Conservation (phyloP, 1,140 invertebrate species). For the Ceratosolen solmsi region DNA sequence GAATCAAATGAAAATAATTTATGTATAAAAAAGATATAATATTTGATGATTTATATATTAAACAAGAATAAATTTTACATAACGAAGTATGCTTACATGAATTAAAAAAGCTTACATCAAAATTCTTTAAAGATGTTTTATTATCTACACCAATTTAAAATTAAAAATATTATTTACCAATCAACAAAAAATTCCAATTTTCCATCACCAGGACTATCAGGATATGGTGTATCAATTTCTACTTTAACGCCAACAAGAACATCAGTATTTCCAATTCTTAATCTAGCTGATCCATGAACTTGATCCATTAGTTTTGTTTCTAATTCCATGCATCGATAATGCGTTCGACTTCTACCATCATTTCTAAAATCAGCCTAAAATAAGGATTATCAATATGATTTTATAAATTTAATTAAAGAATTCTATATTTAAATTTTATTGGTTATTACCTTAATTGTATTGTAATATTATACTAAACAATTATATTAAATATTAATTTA, state of each 20-base stretch:
- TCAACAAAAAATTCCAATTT: constrained; percentile 97
- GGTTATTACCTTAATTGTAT: not conserved
- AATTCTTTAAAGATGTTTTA: constrained; percentile 39
- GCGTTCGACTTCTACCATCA: constrained; percentile 88
- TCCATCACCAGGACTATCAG: constrained; percentile 84
- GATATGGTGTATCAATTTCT: constrained; percentile 87
- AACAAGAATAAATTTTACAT: no score
- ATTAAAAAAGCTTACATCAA: constrained; percentile 15
- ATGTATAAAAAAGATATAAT: not conserved
- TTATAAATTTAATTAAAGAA: no score
- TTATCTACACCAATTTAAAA: constrained; percentile 20
- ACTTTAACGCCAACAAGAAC: constrained; percentile 94
- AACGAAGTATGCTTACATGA: no score
- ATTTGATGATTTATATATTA: not conserved
- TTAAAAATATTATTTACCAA: constrained; percentile 78
- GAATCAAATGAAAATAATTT: not conserved
- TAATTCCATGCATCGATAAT: constrained; percentile 92
- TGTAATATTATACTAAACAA: not conserved
- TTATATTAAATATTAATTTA: not conserved
- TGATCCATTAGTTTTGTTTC: constrained; percentile 92
- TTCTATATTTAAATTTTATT: not conserved
- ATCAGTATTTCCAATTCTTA: constrained; percentile 92
- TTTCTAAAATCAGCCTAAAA: constrained; percentile 87
- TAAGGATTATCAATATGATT: not conserved
- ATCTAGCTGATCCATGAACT: constrained; percentile 90